Base-by-base conservation (phyloP, 2,113 vertebrate species). In the Nothoprocta pentlandii region DNA sequence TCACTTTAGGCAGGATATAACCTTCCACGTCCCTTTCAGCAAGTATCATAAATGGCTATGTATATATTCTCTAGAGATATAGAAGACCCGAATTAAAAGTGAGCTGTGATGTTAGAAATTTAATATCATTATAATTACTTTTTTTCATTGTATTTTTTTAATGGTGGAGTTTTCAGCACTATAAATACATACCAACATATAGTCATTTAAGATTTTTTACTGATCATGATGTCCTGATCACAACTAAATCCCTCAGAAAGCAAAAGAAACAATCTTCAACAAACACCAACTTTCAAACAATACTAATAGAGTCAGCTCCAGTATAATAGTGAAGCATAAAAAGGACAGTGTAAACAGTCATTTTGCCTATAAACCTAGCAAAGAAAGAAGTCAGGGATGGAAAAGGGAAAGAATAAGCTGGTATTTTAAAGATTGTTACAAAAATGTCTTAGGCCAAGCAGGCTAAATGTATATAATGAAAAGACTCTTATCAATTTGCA, bases 161-260 rank as follows among this genome's bases (percentile, higher is more conserved):
- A 61, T 8, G 23, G 47, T 61, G 16, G 54, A 79, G 1, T 68
- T 80, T 73, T 30, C 26, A 73, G 13, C 8, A 70, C 10, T 68
- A 61, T 64, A 84, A 85, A 42, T 51, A 26, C 4, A 16, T 28
- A 16, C 0, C 4, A 41, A 39, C 1, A 3, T 42, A 22, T 3
- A 81, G 49, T 32, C 2, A 68, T 78, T 85, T 68, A 61, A 79
- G 25, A 69, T 61, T 85, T 82, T 69, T 7, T 76, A 5, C 14
- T 68, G 36, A 39, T 39, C 36, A 39, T 39, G 36, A 39, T 39
- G 14, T n/a, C 28, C 6, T 62, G 42, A 75, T 36, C 4, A 84
- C 47, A 39, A 76, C 5, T 63, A 51, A 75, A 61, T 62, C 64
- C 76, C 12, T 32, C 42, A 89, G 62, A 80, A 90, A 87, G 13